phyloP scores from a whole-genome alignment of 2,888 invertebrate genomes.

The Dendrolimus pini region DNA sequence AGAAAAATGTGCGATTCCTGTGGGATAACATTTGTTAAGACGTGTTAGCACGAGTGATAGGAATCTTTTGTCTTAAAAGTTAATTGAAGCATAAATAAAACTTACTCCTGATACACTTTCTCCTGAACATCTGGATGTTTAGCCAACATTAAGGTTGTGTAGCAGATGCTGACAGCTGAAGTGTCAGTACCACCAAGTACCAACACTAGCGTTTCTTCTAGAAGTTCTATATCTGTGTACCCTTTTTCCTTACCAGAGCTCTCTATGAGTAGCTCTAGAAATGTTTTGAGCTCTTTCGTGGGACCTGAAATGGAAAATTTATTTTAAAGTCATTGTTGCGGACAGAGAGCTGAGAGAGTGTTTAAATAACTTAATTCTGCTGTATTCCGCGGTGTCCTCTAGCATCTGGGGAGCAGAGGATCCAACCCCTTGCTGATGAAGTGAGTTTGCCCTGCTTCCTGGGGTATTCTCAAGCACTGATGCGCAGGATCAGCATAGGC shows the following conservation, averaged over 20 bases:
- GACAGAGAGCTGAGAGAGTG: too few species aligned
- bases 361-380: too few species aligned
- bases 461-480: too few species aligned
- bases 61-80: too few species aligned
- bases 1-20: too few species aligned
- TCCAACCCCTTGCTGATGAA: too few species aligned
- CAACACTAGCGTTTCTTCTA: constrained; percentile 35
- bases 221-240: constrained; percentile 27
- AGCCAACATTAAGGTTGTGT: constrained; percentile 29
- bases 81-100: not conserved
- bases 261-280: constrained; percentile 35
- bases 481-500: too few species aligned
- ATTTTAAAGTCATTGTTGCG: not conserved
- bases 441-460: too few species aligned
- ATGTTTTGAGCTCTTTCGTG: constrained; percentile 17
- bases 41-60: too few species aligned
- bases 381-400: too few species aligned
- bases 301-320: constrained; percentile 11
- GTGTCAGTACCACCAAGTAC: constrained; percentile 43
- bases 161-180: constrained; percentile 31
- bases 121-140: constrained; percentile 33
- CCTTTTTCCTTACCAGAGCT: constrained; percentile 19
- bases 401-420: too few species aligned
- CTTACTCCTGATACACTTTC: constrained; percentile 38
- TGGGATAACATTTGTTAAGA: too few species aligned